Base-by-base conservation (phyloP, 2,797 vertebrate species). In the Scleropages formosus region DNA sequence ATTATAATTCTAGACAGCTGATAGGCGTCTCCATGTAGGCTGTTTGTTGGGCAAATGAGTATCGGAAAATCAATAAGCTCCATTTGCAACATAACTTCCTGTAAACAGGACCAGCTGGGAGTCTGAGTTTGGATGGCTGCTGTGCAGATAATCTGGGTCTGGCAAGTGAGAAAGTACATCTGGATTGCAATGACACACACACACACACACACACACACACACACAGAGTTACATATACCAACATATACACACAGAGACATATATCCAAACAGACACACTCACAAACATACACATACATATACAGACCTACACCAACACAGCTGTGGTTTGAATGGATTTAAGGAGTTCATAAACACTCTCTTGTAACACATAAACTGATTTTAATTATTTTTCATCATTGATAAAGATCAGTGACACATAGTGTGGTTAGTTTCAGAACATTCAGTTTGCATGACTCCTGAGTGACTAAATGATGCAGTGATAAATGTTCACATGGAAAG, bases 21-120 rank as follows among this genome's bases (percentile, higher is more conserved):
- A 90, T 90, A 93, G 91, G 88, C 83, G 80, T 86, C 81, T 76
- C 85, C 88, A 18, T 53, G 88, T 91, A 93, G 92, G 89, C 84
- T 92, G 84, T 93, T 92, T 93, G 93, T 93, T 90, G 89, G 89
- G 90, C 89, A 87, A 81, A 85, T 87, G 88, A 92, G 91, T 92
- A 92, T 92, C 88, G 88, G 90, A 90, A 93, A 93, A 91, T 93
- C 91, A 90, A 88, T 86, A 90, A 89, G 85, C 87, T 81, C 88
- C 85, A 82, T 92, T 92, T 92, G 89, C 89, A 92, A 91, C 88
- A 83, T 81, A 88, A 88, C 87, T 90, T 72, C 24, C 53, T 39
- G 53, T 93, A 92, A 94, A 85, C 82, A 88, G 86, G 82, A 87
- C 86, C 91, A 93, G 91, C 93, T 92, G 91, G 88, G 83, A 77